Conservation (phyloP, 2,797 vertebrate genomes). For the Columba guinea region DNA sequence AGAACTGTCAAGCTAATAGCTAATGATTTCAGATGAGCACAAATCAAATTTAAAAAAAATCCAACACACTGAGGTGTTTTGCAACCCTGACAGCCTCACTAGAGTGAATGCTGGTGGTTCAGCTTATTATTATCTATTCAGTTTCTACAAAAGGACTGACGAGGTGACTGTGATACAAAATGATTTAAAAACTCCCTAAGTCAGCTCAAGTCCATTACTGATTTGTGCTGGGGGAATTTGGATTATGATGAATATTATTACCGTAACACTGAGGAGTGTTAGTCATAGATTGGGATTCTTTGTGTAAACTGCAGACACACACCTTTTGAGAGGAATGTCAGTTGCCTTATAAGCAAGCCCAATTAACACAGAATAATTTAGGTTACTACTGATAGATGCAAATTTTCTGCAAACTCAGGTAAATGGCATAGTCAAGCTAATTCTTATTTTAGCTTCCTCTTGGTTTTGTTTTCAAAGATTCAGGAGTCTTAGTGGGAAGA, state of each 20-base stretch:
- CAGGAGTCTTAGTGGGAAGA: background rate
- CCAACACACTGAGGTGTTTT: background rate
- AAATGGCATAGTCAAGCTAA: background rate
- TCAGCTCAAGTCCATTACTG: background rate
- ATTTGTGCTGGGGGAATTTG: background rate
- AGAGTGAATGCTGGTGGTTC: background rate
- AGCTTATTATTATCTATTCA: background rate
- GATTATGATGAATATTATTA: background rate
- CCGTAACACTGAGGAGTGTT: background rate
- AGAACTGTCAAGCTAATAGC: background rate
- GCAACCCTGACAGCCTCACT: background rate
- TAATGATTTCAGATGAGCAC: background rate
- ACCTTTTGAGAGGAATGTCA: background rate
- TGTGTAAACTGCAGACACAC: background rate
- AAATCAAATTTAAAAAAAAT: background rate
- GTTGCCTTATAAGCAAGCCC: background rate
- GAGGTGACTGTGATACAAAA: background rate
- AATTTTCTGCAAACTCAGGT: background rate
- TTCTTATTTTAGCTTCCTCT: background rate
- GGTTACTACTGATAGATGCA: background rate
- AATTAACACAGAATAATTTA: background rate
- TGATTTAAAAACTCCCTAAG: background rate
- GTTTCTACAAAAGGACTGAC: background rate
- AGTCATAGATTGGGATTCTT: background rate
- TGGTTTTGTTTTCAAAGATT: background rate